Evolutionary conservation across 2,888 invertebrate genomes (phyloP).

Genomic region (Allacma fusca): DNA sequence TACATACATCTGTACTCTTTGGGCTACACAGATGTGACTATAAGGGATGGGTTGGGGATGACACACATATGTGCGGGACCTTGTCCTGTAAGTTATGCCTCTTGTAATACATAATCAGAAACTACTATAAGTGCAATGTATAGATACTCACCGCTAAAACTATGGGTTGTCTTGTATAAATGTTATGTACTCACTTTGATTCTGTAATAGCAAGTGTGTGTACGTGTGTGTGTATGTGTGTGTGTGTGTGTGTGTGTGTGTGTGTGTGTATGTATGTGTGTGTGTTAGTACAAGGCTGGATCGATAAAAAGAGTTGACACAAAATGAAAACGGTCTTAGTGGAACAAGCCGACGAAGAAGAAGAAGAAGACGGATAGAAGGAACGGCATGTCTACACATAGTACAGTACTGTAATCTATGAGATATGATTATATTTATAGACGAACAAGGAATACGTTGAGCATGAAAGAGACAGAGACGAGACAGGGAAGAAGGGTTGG

Average conservation of each 20-base stretch:
- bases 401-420: conserved; percentile 2
- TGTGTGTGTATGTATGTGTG: not conserved
- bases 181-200: not conserved
- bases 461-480: conserved; percentile 12
- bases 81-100: not conserved
- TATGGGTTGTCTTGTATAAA: too few relatives aligned
- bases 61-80: conserved; percentile 1
- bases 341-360: conserved; percentile 10
- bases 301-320: conserved; percentile 16
- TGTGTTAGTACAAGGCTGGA: not conserved
- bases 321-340: conserved; percentile 16
- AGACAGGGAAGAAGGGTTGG: not conserved
- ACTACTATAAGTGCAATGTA: not conserved
- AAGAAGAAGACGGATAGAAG: conserved; percentile 8
- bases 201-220: not conserved
- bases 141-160: not conserved
- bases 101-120: not conserved
- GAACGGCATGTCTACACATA: conserved; percentile 4
- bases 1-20: too few relatives aligned
- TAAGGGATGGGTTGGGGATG: too few relatives aligned
- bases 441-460: conserved; percentile 12
- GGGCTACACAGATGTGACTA: too few relatives aligned
- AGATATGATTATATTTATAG: conserved; percentile 12
- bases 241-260: not conserved
- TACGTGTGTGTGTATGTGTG: not conserved